These are phyloP conservation scores for Drymonia ruficornis DNA, from an alignment of 2,888 invertebrate species.

Conservation along the genomic window DNA sequence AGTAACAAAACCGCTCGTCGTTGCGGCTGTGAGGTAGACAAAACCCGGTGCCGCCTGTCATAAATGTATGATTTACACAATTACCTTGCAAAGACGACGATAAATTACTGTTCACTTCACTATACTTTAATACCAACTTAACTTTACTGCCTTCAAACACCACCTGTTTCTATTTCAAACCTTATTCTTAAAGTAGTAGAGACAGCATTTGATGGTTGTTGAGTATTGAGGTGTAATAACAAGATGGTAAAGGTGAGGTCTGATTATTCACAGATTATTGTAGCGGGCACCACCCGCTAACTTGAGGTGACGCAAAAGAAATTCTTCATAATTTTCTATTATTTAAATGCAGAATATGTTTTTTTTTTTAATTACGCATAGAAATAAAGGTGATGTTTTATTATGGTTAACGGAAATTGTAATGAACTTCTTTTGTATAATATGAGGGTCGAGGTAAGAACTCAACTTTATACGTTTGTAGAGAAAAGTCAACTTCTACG, in stretches of 20 bases:
- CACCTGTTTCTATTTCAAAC: slow-evolving; percentile 32
- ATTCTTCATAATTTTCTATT: slow-evolving; percentile 54
- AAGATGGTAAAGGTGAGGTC: slow-evolving; percentile 48
- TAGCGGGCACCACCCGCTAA: slow-evolving; percentile 77
- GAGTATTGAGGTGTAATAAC: slow-evolving; percentile 19
- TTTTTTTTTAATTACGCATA: slow-evolving; percentile 36
- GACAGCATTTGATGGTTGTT: slow-evolving; percentile 6
- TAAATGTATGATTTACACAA: slow-evolving; percentile 84
- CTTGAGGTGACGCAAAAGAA: slow-evolving; percentile 70
- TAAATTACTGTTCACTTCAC: slow-evolving; percentile 79
- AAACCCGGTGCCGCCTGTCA: slow-evolving; percentile 73
- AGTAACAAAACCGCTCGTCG: slow-evolving; percentile 53
- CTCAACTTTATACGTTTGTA: no score
- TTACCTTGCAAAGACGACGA: slow-evolving; percentile 77
- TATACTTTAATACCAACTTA: slow-evolving; percentile 53
- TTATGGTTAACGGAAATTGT: not conserved
- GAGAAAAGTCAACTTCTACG: no score
- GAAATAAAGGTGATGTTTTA: slow-evolving; percentile 32
- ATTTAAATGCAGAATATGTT: slow-evolving; percentile 23
- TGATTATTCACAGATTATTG: slow-evolving; percentile 80
- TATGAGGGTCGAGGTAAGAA: not conserved
- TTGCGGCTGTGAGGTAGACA: slow-evolving; percentile 64
- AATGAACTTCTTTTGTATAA: not conserved
- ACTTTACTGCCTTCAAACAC: slow-evolving; percentile 24
- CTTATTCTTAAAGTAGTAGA: slow-evolving; percentile 35